These are phyloP conservation scores for Hycleus cichorii DNA, from an alignment of 1,140 invertebrate species.

Conservation along the genomic window DNA sequence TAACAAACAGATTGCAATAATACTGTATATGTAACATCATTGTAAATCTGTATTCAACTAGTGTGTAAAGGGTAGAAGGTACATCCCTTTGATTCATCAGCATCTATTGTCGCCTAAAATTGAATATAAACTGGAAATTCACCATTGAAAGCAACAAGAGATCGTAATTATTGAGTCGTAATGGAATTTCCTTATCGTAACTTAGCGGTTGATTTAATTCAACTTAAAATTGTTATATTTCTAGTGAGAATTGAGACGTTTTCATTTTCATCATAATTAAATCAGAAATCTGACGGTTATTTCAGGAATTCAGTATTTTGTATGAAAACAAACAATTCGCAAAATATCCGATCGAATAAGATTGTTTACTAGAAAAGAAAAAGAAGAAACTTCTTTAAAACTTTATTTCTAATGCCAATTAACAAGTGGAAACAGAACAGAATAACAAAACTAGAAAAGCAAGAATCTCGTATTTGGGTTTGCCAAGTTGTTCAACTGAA, in stretches of 20 bases:
- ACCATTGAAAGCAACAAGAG: constrained; percentile 31
- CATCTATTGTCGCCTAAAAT: constrained; percentile 33
- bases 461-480: neutral
- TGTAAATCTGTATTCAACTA: constrained; percentile 23
- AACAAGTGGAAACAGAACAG: neutral
- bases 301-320: too few relatives aligned
- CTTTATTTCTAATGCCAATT: neutral
- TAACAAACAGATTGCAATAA: too few relatives aligned
- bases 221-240: too few relatives aligned
- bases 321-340: too few relatives aligned
- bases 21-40: neutral
- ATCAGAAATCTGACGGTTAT: too few relatives aligned
- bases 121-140: constrained; percentile 37
- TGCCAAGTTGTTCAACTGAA: too few relatives aligned
- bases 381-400: neutral
- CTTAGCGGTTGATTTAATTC: constrained; percentile 21
- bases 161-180: constrained; percentile 38
- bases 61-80: constrained; percentile 18
- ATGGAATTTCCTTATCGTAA: constrained; percentile 33
- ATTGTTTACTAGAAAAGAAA: neutral
- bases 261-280: too few relatives aligned
- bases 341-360: neutral
- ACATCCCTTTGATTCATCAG: constrained; percentile 36
- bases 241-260: too few relatives aligned
- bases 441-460: neutral